Base-by-base conservation (phyloP, 2,888 invertebrate genomes). In the Buathra laborator region DNA sequence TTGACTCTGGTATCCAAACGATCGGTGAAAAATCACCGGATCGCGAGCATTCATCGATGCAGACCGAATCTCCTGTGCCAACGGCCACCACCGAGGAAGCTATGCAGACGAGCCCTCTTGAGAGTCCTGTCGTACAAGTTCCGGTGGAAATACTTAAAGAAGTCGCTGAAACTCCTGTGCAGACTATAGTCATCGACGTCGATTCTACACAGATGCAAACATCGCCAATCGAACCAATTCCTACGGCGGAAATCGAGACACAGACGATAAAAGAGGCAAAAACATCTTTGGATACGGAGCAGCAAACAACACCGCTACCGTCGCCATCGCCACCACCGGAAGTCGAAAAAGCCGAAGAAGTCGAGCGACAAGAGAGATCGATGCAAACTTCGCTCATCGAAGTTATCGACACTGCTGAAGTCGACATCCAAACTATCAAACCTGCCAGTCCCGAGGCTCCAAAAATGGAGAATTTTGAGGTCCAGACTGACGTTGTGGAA, bases 401-500 rank as follows among this genome's bases (percentile, higher is more conserved):
- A 84, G 89, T 89, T 71, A 80, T 89, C 12, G 91, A 92, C 74
- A 87, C 91, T 12, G 83, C 86, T 71, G 87, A 86, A 67, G 81
- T 80, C 3, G 89, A 92, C 10, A 85, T 87, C 78, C 91, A 91
- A 85, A 91, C 92, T 0, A 91, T 88, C 72, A 86, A 87, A 75
- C 82, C 89, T 6, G 29, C 80, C 1, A 90, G 81, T 62, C 90
- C 93, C 0, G 94, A 94, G 84, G 90, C 91, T 3, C 92, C 93
- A 86, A 81, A 93, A 67, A 89, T 89, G 32, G 94, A 94, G 94
- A 91, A 95, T 93, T 81, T 94, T 92, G 86, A 94, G 81, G 94
- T 95, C 2, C 95, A 95, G 90, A 94, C 94, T 6, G 94, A 95
- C 77, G 89, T 92, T 72, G 90, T 89, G 19, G 93, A 94, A 88